Evolutionary conservation across 2,113 vertebrate genomes (phyloP).

Genomic region (Variabilichromis moorii): DNA sequence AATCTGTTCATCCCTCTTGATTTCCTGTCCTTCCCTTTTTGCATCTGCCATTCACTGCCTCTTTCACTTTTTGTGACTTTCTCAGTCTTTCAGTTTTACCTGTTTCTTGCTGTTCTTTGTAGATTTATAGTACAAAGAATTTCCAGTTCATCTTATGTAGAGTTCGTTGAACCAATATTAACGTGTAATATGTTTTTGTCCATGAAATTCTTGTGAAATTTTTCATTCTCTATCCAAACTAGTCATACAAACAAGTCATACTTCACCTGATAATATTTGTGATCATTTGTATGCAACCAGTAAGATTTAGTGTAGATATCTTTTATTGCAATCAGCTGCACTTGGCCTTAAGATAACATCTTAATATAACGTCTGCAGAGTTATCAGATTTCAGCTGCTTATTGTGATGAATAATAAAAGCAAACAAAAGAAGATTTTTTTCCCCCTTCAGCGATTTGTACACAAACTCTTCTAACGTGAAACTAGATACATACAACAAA

Average conservation of each 20-base stretch:
- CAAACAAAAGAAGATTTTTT: background rate
- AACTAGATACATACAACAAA: background rate
- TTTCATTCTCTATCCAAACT: background rate
- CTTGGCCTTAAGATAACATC: background rate
- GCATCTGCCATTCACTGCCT: fast-evolving
- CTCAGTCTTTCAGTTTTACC: background rate
- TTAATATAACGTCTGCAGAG: background rate
- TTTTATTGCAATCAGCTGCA: background rate
- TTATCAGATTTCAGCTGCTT: background rate
- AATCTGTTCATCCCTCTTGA: background rate
- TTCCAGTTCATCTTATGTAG: background rate
- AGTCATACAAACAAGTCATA: background rate
- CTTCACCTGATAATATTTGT: background rate
- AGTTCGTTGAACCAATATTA: background rate
- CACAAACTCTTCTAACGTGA: background rate
- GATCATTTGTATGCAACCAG: background rate
- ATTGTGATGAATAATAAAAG: background rate
- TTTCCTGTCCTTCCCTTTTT: background rate
- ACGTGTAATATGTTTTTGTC: background rate
- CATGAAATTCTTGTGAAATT: fast-evolving
- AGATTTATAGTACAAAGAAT: background rate
- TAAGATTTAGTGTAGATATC: background rate
- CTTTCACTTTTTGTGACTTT: background rate
- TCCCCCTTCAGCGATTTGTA: background rate
- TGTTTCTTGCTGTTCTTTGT: background rate